A percentile compares a stretch with the other conserved stretches of the same genome.
Conservation (phyloP, 2,888 invertebrate species). For the Neelides folsomi region DNA sequence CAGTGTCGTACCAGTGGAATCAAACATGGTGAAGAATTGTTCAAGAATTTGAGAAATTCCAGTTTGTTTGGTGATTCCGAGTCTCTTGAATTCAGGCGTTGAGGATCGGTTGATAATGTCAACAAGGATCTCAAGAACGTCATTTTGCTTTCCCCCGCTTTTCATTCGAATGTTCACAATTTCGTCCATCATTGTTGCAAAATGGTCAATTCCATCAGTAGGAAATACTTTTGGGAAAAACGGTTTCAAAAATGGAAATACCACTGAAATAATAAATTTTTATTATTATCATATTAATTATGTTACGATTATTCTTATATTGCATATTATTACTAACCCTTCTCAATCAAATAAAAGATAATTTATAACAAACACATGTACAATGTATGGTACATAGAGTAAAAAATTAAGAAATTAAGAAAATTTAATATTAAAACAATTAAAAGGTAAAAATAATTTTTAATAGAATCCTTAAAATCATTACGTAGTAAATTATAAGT, state of each 20-base stretch:
- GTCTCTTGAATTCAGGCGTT: constrained; percentile 15
- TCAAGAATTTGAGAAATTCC: constrained; percentile 20
- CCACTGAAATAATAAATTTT: constrained; percentile 1
- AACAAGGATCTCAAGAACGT: constrained; percentile 1
- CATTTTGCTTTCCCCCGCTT: background rate
- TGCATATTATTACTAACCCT: too few relatives aligned
- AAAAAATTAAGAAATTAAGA: too few relatives aligned
- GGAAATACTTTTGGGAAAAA: constrained; percentile 3
- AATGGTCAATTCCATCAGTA: background rate
- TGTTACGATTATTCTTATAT: too few relatives aligned
- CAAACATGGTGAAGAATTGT: constrained; percentile 24
- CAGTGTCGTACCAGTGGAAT: constrained; percentile 20
- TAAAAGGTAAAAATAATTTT: too few relatives aligned
- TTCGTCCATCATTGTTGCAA: background rate
- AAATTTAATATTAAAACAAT: too few relatives aligned
- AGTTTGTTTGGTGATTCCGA: constrained; percentile 18
- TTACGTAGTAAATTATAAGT: too few relatives aligned
- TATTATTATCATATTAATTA: background rate
- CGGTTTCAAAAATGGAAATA: constrained; percentile 2
- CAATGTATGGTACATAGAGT: too few relatives aligned
- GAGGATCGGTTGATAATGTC: background rate
- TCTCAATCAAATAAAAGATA: too few relatives aligned
- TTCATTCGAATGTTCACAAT: background rate
- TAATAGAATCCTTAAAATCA: too few relatives aligned
- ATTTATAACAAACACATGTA: too few relatives aligned